Conservation (phyloP, 2,888 invertebrate species). For the Parasteatoda lunata region DNA sequence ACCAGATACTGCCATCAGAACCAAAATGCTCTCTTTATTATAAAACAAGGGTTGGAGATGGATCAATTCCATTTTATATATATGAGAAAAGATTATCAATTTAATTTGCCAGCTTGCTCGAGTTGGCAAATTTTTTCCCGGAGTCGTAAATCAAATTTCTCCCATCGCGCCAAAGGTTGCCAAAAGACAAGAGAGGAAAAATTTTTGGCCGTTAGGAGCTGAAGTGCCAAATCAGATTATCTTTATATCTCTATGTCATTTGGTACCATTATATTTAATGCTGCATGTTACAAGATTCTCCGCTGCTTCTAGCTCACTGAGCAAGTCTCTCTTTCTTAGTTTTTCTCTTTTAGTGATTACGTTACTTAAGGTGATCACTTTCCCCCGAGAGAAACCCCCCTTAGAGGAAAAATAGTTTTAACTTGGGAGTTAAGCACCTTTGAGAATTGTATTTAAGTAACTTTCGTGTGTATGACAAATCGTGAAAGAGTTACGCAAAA, state of each 20-base stretch:
- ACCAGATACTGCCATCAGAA: too few relatives aligned
- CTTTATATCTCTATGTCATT: slow-evolving; percentile 21
- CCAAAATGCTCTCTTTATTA: too few relatives aligned
- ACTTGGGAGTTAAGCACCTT: not conserved
- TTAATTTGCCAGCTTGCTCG: not conserved
- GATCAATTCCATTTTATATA: not conserved
- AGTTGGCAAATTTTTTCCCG: not conserved
- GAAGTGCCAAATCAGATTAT: slow-evolving; percentile 31
- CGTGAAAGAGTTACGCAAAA: too few relatives aligned
- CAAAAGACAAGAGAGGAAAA: too few relatives aligned
- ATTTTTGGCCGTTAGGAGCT: not conserved
- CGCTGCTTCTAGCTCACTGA: not conserved
- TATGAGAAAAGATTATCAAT: not conserved
- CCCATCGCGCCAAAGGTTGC: too few relatives aligned
- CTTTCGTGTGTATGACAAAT: not conserved
- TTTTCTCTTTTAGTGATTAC: not conserved
- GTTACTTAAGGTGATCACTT: not conserved
- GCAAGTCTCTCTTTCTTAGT: not conserved
- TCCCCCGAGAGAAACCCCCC: not conserved
- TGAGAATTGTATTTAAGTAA: not conserved
- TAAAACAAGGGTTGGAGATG: not conserved
- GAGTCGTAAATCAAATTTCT: not conserved
- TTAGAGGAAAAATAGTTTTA: not conserved
- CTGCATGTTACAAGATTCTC: not conserved
- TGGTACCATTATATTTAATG: slow-evolving; percentile 27